These are phyloP conservation scores for Aspidoscelis tigris DNA, from an alignment of 2,113 vertebrate genomes.

Conservation along the genomic window DNA sequence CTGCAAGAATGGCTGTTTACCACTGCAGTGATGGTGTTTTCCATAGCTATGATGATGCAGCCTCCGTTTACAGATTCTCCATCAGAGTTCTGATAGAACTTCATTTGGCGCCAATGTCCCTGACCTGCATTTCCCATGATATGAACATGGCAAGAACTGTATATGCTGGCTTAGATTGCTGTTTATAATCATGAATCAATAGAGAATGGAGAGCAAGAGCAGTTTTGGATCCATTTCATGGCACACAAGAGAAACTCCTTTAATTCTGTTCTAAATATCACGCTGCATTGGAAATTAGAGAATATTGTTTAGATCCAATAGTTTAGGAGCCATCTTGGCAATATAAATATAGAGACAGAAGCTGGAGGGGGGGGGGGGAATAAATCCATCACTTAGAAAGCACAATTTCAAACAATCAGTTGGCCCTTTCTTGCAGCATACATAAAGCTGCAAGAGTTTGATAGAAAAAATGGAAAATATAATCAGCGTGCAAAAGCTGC, in stretches of 20 bases:
- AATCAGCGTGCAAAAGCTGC: neutral
- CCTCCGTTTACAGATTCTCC: too few species aligned
- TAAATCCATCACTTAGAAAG: constrained; percentile 10
- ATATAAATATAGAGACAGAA: constrained; percentile 11
- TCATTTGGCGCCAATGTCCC: too few species aligned
- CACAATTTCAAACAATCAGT: constrained; percentile 7
- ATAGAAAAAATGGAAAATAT: constrained; percentile 9
- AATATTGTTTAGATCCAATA: neutral
- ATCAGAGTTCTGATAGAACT: too few species aligned
- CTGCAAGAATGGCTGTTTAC: too few species aligned
- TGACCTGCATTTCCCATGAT: too few species aligned
- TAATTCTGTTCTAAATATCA: constrained; percentile 11
- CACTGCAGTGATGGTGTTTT: too few species aligned
- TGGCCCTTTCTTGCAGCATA: constrained; percentile 6
- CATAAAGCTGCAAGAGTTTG: constrained; percentile 6
- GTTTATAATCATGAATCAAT: neutral
- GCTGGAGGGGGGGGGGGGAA: neutral
- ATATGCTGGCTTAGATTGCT: too few species aligned
- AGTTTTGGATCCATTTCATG: neutral
- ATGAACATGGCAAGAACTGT: too few species aligned
- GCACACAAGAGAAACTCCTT: neutral
- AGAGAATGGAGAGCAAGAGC: neutral
- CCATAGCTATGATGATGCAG: too few species aligned
- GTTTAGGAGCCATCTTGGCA: neutral
- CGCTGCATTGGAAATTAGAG: constrained; percentile 13